Conservation (phyloP, 2,797 vertebrate genomes). For the Pampus argenteus region DNA sequence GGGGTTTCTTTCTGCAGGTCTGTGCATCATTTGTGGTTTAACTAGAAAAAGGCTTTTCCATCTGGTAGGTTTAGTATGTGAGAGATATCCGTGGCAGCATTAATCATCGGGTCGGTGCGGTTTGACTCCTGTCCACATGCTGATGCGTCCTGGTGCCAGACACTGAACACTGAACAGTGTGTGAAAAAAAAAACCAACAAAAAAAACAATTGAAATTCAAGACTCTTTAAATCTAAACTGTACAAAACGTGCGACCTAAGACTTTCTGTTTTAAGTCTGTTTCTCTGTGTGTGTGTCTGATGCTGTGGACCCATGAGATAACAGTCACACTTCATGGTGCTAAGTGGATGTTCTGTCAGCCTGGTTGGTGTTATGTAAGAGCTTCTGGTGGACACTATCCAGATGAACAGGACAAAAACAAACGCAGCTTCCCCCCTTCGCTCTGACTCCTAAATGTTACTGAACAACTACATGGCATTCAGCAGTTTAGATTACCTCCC, state of each 20-base stretch:
- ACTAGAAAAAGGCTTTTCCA: background rate
- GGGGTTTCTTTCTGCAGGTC: background rate
- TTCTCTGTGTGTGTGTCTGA: slow-evolving; percentile 20
- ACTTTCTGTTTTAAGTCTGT: background rate
- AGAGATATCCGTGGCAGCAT: background rate
- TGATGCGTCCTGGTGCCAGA: background rate
- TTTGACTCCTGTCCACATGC: background rate
- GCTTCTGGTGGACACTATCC: slow-evolving; percentile 72
- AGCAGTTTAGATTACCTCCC: slow-evolving; percentile 29
- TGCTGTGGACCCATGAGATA: slow-evolving; percentile 50
- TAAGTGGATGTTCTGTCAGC: slow-evolving; percentile 71
- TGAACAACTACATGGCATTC: slow-evolving; percentile 46
- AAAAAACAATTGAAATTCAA: too few relatives aligned
- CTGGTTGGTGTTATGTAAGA: slow-evolving; percentile 74
- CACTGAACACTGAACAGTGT: background rate
- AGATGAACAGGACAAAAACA: slow-evolving; percentile 80
- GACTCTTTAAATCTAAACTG: too few relatives aligned
- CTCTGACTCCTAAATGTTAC: slow-evolving; percentile 63
- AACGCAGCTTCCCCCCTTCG: slow-evolving; percentile 61
- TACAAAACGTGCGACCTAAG: background rate
- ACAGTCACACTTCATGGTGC: slow-evolving; percentile 70
- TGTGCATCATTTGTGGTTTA: background rate
- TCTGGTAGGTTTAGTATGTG: too few relatives aligned
- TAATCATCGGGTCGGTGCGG: background rate
- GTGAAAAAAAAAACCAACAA: too few relatives aligned